Evolutionary conservation across 1,140 invertebrate species (phyloP), one percentile per base, ranked within the genome.

Genomic region (Mamestra configurata): DNA sequence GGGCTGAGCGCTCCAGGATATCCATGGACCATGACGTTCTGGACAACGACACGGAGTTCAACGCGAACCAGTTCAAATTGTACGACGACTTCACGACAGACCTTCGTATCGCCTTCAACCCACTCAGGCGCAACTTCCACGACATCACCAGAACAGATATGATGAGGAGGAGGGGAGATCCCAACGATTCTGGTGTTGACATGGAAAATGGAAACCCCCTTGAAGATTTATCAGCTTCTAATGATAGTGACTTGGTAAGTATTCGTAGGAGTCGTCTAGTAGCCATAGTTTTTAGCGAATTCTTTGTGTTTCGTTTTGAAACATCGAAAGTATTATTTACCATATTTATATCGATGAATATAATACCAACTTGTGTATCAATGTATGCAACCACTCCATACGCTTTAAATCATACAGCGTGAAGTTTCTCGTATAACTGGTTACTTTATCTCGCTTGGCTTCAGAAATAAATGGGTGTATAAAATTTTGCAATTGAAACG

Each of bases 11-110:
- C 27, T 81, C 86, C 20, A 86, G 77, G 46, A 70, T 83, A 40
- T 82, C 77, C 40, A 61, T 84, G 73, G 88, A 83, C 64, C 86
- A 82, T 77, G 89, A 91, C 46, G 79, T 89, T 0, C 86, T 95
- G 73, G 93, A 95, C 80, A 95, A 95, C 84, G 93, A 92, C 24
- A 92, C 92, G 0, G 93, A 94, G 76, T 92, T 93, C 86, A 95
- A 95, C 80, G 92, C 93, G 46, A 95, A 95, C 82, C 89, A 92
- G 82, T 95, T 92, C 86, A 94, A 92, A 83, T 81, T 95, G 22
- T 95, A 87, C 89, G 93, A 95, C 71, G 93, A 94, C 81, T 94
- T 95, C 85, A 89, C 90, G 1, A 90, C 91, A 15, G 92, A 93
- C 53, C 83, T 93, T 7, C 86, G 92, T 31, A 92, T 93, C 64